Evolutionary conservation across 2,797 vertebrate genomes (phyloP).

Genomic region (Sebastes goodei): DNA sequence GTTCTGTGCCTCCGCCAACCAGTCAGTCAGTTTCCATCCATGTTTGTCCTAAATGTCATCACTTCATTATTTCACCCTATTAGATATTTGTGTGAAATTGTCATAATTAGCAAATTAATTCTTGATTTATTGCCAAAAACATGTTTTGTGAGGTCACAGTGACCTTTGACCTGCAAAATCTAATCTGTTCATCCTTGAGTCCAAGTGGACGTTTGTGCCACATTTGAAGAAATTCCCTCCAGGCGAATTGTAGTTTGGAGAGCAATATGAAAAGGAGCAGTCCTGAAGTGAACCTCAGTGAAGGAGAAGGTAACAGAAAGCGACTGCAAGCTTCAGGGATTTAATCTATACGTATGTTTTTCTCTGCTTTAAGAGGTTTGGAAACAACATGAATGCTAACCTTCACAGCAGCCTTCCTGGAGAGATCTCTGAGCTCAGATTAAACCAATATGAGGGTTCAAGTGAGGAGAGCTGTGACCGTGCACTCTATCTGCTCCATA

Average conservation of each 20-base stretch:
- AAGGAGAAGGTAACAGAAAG: not conserved
- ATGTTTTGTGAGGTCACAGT: too few species aligned
- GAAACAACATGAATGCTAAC: not conserved
- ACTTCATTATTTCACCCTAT: too few species aligned
- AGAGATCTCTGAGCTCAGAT: constrained; percentile 5
- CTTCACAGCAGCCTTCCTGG: not conserved
- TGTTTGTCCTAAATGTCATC: too few species aligned
- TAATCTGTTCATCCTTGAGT: too few species aligned
- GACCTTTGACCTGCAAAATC: too few species aligned
- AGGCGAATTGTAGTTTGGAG: not conserved
- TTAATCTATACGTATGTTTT: not conserved
- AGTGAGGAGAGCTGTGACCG: constrained; percentile 28
- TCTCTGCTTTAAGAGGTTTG: not conserved
- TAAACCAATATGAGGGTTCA: constrained; percentile 19
- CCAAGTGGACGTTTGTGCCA: too few species aligned
- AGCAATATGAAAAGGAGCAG: not conserved
- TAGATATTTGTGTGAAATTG: too few species aligned
- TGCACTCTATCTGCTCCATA: constrained; percentile 8
- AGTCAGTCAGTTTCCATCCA: too few species aligned
- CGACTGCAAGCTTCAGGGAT: not conserved
- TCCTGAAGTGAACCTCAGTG: not conserved
- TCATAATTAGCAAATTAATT: too few species aligned
- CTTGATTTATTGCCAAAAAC: too few species aligned
- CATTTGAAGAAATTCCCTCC: too few species aligned
- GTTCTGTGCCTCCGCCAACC: too few species aligned